A percentile compares a stretch with the other conserved stretches of the same genome.
phyloP scores from a whole-genome alignment of 2,888 invertebrate genomes.

The Apodemia duryi region DNA sequence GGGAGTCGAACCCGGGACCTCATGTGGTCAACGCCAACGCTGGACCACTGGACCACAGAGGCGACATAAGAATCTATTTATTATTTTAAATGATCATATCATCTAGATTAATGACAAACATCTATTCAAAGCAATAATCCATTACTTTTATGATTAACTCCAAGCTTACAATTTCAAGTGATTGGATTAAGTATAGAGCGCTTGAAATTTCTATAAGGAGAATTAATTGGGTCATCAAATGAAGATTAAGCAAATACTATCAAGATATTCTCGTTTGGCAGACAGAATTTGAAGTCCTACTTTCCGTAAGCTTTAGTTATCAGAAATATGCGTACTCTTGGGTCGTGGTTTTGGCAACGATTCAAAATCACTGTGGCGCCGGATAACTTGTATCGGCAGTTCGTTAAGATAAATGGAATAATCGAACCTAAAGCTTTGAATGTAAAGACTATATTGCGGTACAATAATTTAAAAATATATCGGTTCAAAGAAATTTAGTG shows the following conservation, averaged over 20 bases:
- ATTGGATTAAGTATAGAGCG: background rate
- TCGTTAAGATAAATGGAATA: constrained; percentile 2
- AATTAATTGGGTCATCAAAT: constrained; percentile 5
- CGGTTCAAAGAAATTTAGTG: constrained; percentile 14
- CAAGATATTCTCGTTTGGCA: constrained; percentile 25
- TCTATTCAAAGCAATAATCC: too few relatives aligned
- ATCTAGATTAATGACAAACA: too few relatives aligned
- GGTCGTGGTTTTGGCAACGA: constrained; percentile 39
- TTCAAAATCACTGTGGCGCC: constrained; percentile 35
- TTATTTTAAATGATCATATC: too few relatives aligned
- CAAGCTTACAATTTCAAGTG: background rate
- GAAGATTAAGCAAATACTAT: constrained; percentile 29
- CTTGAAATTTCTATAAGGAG: background rate
- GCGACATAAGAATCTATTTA: too few relatives aligned
- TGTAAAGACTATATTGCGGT: constrained; percentile 7
- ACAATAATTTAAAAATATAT: constrained; percentile 1
- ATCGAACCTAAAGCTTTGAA: background rate
- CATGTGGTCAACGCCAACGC: too few relatives aligned
- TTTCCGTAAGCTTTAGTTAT: constrained; percentile 24
- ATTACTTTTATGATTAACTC: background rate
- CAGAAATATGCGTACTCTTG: constrained; percentile 28
- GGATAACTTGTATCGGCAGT: constrained; percentile 27
- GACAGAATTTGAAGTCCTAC: constrained; percentile 19
- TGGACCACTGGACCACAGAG: too few relatives aligned
- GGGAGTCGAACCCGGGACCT: too few relatives aligned